Percentiles rank a stretch among this genome's conserved stretches.
Conservation (phyloP, 2,888 invertebrate genomes). For the Aelia acuminata region DNA sequence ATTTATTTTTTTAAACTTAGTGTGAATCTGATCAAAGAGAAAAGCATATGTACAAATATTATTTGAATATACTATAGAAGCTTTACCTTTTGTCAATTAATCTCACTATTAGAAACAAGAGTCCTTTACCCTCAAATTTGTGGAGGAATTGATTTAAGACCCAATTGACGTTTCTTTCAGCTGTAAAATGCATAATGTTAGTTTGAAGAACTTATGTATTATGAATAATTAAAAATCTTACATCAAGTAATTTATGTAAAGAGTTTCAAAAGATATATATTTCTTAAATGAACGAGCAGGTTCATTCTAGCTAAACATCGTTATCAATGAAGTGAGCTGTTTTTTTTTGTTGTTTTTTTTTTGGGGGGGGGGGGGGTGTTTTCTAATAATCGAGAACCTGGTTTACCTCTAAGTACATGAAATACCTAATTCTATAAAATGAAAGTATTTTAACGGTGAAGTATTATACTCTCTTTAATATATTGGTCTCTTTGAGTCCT, state of each 20-base stretch:
- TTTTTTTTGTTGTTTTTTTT: too few relatives aligned
- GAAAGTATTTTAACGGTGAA: too few relatives aligned
- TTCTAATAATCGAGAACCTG: too few relatives aligned
- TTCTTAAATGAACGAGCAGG: background rate
- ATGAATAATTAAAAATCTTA: background rate
- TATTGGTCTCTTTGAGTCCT: too few relatives aligned
- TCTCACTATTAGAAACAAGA: constrained; percentile 2
- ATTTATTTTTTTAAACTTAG: too few relatives aligned
- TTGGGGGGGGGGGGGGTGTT: too few relatives aligned
- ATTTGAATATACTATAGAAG: background rate
- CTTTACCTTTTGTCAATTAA: background rate
- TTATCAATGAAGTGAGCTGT: background rate
- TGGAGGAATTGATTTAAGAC: background rate
- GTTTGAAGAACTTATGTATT: background rate
- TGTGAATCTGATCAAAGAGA: too few relatives aligned
- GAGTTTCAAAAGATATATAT: background rate
- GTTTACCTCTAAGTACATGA: too few relatives aligned
- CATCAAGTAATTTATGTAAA: background rate
- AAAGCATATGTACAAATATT: too few relatives aligned
- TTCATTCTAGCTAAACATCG: background rate
- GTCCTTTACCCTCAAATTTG: background rate
- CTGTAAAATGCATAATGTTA: background rate
- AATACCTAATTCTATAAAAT: too few relatives aligned
- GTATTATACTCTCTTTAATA: too few relatives aligned
- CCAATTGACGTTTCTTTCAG: constrained; percentile 16